Conservation (phyloP, 1,140 invertebrate genomes). For the Paraescarpia echinospica region DNA sequence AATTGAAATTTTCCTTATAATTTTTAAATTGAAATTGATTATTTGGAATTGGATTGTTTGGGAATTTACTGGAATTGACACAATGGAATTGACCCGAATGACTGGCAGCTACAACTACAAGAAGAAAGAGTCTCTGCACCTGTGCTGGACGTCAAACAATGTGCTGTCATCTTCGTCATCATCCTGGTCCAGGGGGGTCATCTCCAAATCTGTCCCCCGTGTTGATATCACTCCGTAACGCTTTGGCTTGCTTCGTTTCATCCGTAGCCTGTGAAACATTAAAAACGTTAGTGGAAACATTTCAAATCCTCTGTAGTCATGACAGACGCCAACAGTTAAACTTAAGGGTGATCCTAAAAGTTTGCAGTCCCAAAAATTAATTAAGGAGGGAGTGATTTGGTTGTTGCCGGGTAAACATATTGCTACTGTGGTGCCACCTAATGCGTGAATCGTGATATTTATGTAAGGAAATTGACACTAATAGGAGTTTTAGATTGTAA, state of each 20-base stretch:
- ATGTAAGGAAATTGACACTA: too few relatives aligned
- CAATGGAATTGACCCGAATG: not conserved
- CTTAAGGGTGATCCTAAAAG: too few relatives aligned
- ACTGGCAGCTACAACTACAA: not conserved
- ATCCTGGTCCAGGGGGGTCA: not conserved
- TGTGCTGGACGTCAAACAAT: slow-evolving; percentile 12
- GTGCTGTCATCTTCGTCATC: slow-evolving; percentile 11
- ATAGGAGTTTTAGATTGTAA: too few relatives aligned
- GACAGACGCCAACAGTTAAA: not conserved
- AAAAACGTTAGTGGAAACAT: not conserved
- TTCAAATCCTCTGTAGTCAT: not conserved
- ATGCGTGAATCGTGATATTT: too few relatives aligned
- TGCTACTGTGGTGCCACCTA: too few relatives aligned
- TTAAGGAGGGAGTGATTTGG: too few relatives aligned
- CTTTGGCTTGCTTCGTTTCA: not conserved
- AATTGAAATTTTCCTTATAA: too few relatives aligned
- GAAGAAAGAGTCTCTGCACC: not conserved
- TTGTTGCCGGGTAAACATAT: too few relatives aligned
- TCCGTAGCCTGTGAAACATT: not conserved
- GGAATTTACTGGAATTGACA: too few relatives aligned
- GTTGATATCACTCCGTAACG: not conserved
- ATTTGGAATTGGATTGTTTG: too few relatives aligned
- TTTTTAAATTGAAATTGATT: too few relatives aligned
- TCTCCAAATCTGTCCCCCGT: not conserved
- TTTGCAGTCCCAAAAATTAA: too few relatives aligned